Conservation (phyloP, 2,888 invertebrate species). For the Erynnis tages region DNA sequence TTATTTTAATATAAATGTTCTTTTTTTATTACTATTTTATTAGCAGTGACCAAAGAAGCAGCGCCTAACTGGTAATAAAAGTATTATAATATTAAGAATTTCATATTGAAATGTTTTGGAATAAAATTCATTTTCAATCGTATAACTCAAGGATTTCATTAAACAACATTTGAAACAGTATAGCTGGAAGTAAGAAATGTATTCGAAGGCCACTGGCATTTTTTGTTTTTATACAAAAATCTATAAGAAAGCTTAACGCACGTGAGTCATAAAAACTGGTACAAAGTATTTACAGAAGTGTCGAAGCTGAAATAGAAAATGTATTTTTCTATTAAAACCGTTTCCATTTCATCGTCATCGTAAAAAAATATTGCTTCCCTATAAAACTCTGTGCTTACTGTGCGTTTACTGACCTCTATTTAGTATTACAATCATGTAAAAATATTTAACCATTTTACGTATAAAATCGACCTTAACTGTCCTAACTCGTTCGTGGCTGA, state of each 20-base stretch:
- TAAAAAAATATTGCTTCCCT: slow-evolving; percentile 26
- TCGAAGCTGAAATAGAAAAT: slow-evolving; percentile 23
- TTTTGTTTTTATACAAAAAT: slow-evolving; percentile 30
- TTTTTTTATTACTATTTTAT: slow-evolving; percentile 11
- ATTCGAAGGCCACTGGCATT: slow-evolving; percentile 10
- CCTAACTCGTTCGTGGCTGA: slow-evolving; percentile 29
- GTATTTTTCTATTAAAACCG: slow-evolving; percentile 16
- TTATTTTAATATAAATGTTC: slow-evolving; percentile 14
- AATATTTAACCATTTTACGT: slow-evolving; percentile 34
- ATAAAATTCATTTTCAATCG: not conserved
- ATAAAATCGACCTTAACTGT: slow-evolving; percentile 35
- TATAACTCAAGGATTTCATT: not conserved
- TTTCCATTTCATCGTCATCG: slow-evolving; percentile 5
- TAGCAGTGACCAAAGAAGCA: slow-evolving; percentile 18
- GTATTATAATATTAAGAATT: too few relatives aligned
- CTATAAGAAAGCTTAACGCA: slow-evolving; percentile 26
- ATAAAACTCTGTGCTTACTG: slow-evolving; percentile 35
- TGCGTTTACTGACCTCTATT: slow-evolving; percentile 36
- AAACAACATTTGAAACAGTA: not conserved
- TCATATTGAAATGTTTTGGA: too few relatives aligned
- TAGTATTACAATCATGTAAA: slow-evolving; percentile 29
- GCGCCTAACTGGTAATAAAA: too few relatives aligned
- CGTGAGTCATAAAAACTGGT: slow-evolving; percentile 22
- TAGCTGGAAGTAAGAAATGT: too few relatives aligned
- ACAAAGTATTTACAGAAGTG: slow-evolving; percentile 26